phyloP scores from a whole-genome alignment of 2,797 vertebrate genomes.

The Nasua narica region DNA sequence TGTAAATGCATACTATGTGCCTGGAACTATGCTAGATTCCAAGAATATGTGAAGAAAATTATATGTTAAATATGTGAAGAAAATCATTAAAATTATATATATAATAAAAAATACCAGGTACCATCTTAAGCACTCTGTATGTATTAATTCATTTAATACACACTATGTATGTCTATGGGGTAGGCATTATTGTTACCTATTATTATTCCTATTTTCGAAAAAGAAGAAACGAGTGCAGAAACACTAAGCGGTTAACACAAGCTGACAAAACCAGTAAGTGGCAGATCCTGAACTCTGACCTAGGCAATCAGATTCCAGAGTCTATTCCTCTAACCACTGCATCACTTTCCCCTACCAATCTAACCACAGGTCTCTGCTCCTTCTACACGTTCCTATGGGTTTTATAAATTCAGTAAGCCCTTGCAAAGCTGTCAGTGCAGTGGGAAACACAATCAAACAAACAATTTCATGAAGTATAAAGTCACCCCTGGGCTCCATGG shows the following conservation, averaged over 20 bases:
- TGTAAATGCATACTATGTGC: background rate
- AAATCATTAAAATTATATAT: background rate
- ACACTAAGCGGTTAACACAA: background rate
- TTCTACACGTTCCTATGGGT: background rate
- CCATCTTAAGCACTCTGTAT: background rate
- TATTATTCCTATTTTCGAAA: background rate
- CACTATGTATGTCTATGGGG: background rate
- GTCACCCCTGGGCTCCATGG: background rate
- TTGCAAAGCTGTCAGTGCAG: background rate
- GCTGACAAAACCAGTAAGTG: background rate
- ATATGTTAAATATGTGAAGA: background rate
- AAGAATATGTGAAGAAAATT: background rate
- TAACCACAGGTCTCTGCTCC: background rate
- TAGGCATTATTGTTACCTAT: background rate
- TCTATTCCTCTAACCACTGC: background rate
- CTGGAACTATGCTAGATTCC: background rate
- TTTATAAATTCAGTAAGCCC: background rate
- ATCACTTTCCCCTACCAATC: too few relatives aligned
- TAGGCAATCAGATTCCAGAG: background rate
- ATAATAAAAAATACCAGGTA: background rate
- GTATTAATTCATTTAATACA: background rate
- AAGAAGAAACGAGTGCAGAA: background rate
- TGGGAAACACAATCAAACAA: background rate
- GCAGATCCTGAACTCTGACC: background rate
- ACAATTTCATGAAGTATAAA: background rate